Conservation (phyloP, 2,797 vertebrate genomes). For the Takifugu ocellatus region DNA sequence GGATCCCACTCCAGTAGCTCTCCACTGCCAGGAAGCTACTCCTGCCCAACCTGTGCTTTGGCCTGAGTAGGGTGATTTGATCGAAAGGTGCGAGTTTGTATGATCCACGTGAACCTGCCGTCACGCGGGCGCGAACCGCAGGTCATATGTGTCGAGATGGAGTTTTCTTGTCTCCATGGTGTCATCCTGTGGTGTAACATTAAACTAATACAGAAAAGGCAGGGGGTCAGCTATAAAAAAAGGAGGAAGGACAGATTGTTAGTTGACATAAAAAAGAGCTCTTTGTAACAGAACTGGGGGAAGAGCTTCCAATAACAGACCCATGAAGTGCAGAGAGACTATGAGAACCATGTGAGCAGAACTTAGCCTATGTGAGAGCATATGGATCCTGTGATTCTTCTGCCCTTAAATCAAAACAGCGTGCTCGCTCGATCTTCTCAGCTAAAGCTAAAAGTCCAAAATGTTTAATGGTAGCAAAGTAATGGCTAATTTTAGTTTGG, state of each 20-base stretch:
- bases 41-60: conserved; percentile 16
- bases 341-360: conserved; percentile 41
- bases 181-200: neutral
- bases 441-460: neutral
- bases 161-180: conserved; percentile 25
- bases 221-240: neutral
- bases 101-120: no score
- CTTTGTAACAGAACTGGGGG: conserved; percentile 8
- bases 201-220: conserved; percentile 1
- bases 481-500: no score
- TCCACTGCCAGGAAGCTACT: conserved; percentile 30
- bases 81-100: no score
- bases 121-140: no score
- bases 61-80: no score
- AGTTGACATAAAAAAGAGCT: conserved; percentile 10
- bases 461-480: no score
- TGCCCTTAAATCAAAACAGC: neutral
- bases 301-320: no score
- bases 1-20: conserved; percentile 60
- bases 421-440: conserved; percentile 2
- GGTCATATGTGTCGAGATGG: conserved; percentile 44
- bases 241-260: neutral
- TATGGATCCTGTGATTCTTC: conserved; percentile 7
- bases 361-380: conserved; percentile 29
- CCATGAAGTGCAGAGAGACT: neutral